Evolutionary conservation across 1,140 invertebrate species (phyloP).

Genomic region (Zaprionus inermis): DNA sequence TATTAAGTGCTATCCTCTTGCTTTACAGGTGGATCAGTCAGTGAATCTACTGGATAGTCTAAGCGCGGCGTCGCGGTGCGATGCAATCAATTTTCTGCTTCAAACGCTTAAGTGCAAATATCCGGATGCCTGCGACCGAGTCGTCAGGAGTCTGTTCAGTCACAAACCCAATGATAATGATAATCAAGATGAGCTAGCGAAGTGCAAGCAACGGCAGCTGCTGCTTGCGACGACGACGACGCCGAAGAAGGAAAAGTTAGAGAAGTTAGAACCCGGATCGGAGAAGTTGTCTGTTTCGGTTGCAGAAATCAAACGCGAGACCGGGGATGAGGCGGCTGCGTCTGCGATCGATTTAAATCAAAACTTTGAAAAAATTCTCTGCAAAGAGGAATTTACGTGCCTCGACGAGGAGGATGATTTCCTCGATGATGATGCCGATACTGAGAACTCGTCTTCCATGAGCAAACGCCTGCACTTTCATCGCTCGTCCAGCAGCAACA

Average conservation of each 20-base stretch:
- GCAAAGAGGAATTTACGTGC: slow-evolving; percentile 81
- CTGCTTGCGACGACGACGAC: slow-evolving; percentile 37
- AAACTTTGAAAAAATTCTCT: slow-evolving; percentile 83
- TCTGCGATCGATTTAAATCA: slow-evolving; percentile 82
- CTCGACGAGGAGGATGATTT: slow-evolving; percentile 77
- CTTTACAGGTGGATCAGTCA: slow-evolving; percentile 76
- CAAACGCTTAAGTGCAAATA: slow-evolving; percentile 81
- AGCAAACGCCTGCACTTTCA: slow-evolving; percentile 58
- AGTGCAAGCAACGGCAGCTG: slow-evolving; percentile 60
- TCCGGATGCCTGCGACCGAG: slow-evolving; percentile 81
- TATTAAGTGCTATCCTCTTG: neutral
- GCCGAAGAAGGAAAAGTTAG: slow-evolving; percentile 56
- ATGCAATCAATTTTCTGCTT: slow-evolving; percentile 79
- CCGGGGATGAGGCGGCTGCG: slow-evolving; percentile 52
- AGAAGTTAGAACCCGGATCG: slow-evolving; percentile 19
- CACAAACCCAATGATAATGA: slow-evolving; percentile 69
- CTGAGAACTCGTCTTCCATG: slow-evolving; percentile 75
- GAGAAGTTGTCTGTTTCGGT: neutral
- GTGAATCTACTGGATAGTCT: slow-evolving; percentile 75
- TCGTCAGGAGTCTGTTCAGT: slow-evolving; percentile 73
- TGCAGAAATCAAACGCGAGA: slow-evolving; percentile 67
- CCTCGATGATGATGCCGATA: slow-evolving; percentile 67
- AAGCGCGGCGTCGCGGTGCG: slow-evolving; percentile 73
- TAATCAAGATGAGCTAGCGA: slow-evolving; percentile 60
- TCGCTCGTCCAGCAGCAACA: slow-evolving; percentile 17